These are phyloP conservation scores for Acarapis woodi DNA, from an alignment of 1,140 invertebrate genomes.

Conservation along the genomic window DNA sequence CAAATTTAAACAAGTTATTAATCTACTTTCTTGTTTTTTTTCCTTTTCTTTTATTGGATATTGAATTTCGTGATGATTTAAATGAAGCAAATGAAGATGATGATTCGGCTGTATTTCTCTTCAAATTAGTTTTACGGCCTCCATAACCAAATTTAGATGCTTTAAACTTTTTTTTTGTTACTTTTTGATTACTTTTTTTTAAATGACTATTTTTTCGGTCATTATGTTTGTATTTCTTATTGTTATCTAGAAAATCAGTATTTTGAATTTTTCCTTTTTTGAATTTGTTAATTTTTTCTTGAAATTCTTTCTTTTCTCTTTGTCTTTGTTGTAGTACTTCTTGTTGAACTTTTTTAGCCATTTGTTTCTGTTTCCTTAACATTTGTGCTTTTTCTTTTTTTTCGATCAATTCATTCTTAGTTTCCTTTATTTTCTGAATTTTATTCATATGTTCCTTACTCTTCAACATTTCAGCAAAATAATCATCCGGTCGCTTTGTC, in stretches of 20 bases:
- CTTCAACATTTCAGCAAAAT: slow-evolving; percentile 98
- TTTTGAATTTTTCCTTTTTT: slow-evolving; percentile 46
- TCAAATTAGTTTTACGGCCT: slow-evolving; percentile 66
- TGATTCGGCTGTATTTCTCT: slow-evolving; percentile 58
- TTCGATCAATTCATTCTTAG: slow-evolving; percentile 45
- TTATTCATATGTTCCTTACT: slow-evolving; percentile 92
- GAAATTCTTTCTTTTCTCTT: slow-evolving; percentile 19
- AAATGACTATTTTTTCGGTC: slow-evolving; percentile 13
- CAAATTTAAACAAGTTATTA: no score
- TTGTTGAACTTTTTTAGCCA: slow-evolving; percentile 53
- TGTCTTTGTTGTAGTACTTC: slow-evolving; percentile 45
- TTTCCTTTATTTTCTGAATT: slow-evolving; percentile 27
- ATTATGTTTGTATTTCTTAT: slow-evolving; percentile 23
- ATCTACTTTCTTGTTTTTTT: no score
- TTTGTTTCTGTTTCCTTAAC: slow-evolving; percentile 61
- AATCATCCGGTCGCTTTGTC: slow-evolving; percentile 69
- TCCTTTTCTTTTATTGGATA: no score
- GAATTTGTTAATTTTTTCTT: slow-evolving; percentile 24
- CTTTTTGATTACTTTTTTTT: slow-evolving; percentile 20
- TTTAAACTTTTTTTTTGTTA: slow-evolving; percentile 21
- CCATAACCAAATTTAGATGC: slow-evolving; percentile 79
- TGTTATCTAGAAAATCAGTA: slow-evolving; percentile 50
- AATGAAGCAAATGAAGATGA: slow-evolving; percentile 12
- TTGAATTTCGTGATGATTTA: no score
- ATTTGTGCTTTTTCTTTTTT: slow-evolving; percentile 62